Base-by-base conservation (phyloP, 2,888 invertebrate species). In the Cheiracanthium punctorium region DNA sequence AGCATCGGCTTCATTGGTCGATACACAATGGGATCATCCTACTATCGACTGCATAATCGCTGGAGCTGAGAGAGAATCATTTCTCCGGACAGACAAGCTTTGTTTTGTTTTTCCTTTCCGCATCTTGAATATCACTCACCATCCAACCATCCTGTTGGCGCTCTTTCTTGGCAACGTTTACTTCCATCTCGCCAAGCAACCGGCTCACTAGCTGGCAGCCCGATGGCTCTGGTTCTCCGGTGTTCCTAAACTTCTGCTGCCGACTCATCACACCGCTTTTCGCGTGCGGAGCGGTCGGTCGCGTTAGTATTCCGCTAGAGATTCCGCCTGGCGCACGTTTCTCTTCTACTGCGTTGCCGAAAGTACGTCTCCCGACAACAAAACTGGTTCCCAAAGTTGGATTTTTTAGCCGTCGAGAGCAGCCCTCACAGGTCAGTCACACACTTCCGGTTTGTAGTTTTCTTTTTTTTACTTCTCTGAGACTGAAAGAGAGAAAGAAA, bases 331-430 rank as follows among this genome's bases (percentile, higher is more conserved):
- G n/a, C n/a, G n/a, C 30, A 30, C 30, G 69, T 69, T 32, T 32
- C 33, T 20, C 33, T n/a, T n/a, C n/a, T 33, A 33, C 33, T 8
- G n/a, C 33, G 14, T 32, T 33, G 33, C 10, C 7, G 17, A 48
- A 17, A 12, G 48, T 48, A 17, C 48, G 48, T 5, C 48, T n/a
- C n/a, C 48, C 48, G 48, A 52, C n/a, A n/a, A n/a, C n/a, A 65
- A 77, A 84, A 84, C 84, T 79, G 84, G 84, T 84, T 84, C 73
- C 70, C 75, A n/a, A n/a, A 76, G 72, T 77, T 73, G 84, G 84
- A 84, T 77, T 73, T n/a, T 84, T 79, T 82, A 67, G 73, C 75
- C 77, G 79, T 73, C 84, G 79, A n/a, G n/a, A 77, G 72, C 33
- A 64, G 84, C 48, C 52, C 72, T 43, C 84, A 29, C 84, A 84